Evolutionary conservation across 2,113 vertebrate genomes (phyloP).

Genomic region (Oryzias curvinotus): DNA sequence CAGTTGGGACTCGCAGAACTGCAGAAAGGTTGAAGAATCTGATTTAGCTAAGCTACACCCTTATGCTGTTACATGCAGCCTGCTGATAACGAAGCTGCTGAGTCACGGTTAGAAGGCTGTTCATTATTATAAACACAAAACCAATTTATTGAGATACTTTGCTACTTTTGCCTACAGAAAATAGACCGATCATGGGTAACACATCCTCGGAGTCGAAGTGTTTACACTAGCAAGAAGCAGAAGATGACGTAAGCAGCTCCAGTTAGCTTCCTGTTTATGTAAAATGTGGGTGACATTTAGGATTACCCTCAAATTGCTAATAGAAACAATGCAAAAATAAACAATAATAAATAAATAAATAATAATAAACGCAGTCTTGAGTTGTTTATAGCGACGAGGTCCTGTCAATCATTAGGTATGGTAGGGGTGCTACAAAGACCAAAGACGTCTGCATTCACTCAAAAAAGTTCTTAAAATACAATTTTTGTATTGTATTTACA

Average conservation of each 20-base stretch:
- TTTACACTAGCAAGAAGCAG: conserved; percentile 42
- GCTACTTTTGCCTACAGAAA: fast-evolving
- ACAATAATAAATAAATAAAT: neutral
- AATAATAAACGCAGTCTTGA: conserved; percentile 20
- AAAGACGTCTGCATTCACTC: too few species aligned
- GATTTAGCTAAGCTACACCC: conserved; percentile 55
- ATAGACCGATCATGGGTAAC: too few species aligned
- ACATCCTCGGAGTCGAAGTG: conserved; percentile 2
- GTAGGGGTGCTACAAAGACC: too few species aligned
- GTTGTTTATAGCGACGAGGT: conserved; percentile 1
- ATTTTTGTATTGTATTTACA: too few species aligned
- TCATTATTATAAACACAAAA: neutral
- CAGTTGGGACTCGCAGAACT: neutral
- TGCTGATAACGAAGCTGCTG: conserved; percentile 59
- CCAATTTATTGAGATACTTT: neutral
- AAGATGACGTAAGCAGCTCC: conserved; percentile 3
- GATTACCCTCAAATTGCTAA: neutral
- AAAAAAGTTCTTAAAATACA: too few species aligned
- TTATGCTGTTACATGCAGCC: conserved; percentile 35
- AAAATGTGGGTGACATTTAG: neutral
- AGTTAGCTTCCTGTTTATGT: neutral
- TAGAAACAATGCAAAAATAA: neutral
- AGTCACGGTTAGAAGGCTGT: conserved; percentile 23
- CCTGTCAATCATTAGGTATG: neutral
- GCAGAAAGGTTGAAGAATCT: neutral